phyloP scores from a whole-genome alignment of 2,797 vertebrate species.

The Falco novaeseelandiae region DNA sequence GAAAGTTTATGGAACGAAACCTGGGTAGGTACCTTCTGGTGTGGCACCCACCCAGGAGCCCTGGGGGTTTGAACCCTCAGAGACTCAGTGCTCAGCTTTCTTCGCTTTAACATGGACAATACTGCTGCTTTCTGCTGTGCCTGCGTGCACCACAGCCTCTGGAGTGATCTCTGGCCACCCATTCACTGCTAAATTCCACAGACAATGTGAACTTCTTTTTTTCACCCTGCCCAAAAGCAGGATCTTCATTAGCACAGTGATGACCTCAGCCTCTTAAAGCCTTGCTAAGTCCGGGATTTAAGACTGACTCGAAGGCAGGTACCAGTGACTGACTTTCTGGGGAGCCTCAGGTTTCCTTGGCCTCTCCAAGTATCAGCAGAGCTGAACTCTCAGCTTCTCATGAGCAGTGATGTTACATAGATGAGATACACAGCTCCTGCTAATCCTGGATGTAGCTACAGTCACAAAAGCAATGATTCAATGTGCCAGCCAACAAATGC shows the following conservation, averaged over 20 bases:
- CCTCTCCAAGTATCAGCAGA: neutral
- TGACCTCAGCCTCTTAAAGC: neutral
- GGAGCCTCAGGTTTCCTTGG: slow-evolving; percentile 13
- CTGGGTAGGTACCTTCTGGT: neutral
- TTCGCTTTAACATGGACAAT: neutral
- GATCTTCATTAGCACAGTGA: neutral
- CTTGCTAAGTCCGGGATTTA: slow-evolving; percentile 11
- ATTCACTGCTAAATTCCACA: neutral
- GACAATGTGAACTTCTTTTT: neutral
- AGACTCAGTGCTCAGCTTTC: neutral
- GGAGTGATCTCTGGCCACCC: neutral
- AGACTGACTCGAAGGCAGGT: neutral
- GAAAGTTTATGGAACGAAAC: neutral
- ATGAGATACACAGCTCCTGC: neutral
- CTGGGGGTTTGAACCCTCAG: neutral
- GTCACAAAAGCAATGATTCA: neutral
- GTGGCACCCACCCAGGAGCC: neutral
- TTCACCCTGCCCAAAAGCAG: neutral
- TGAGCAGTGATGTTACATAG: neutral
- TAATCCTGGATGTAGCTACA: neutral
- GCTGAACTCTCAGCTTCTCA: neutral
- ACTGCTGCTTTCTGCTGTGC: neutral
- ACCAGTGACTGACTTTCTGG: neutral
- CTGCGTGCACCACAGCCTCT: neutral
- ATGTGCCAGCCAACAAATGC: neutral